These are phyloP conservation scores for Ormyrus labotus DNA, from an alignment of 2,888 invertebrate species.

Conservation along the genomic window DNA sequence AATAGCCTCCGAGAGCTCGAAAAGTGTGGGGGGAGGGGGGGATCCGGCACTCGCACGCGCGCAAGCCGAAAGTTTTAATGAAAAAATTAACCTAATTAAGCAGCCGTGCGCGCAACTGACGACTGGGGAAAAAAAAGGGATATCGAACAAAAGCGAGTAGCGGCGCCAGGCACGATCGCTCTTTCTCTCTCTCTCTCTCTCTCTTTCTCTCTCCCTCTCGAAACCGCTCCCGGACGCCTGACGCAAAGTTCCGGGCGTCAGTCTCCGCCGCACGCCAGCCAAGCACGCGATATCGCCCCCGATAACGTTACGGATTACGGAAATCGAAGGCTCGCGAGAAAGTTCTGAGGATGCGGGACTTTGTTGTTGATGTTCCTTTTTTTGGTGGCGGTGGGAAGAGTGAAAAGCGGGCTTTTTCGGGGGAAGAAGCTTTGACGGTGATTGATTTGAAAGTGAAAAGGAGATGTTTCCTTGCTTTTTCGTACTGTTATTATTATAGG, in stretches of 20 bases:
- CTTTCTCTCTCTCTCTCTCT: too few relatives aligned
- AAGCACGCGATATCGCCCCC: constrained; percentile 7
- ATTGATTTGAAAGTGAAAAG: constrained; percentile 21
- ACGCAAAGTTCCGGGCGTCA: neutral
- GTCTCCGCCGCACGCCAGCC: neutral
- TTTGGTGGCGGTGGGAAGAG: neutral
- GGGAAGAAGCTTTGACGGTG: constrained; percentile 10
- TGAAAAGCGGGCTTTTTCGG: too few relatives aligned
- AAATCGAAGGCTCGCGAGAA: constrained; percentile 15
- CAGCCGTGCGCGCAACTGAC: neutral
- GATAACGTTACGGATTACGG: constrained; percentile 10
- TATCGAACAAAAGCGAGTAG: neutral
- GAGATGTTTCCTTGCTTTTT: too few relatives aligned
- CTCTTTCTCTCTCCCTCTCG: too few relatives aligned
- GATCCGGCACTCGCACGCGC: neutral
- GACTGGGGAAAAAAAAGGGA: neutral
- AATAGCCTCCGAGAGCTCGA: neutral
- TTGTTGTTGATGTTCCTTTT: neutral
- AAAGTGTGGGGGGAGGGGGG: neutral
- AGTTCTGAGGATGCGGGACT: neutral
- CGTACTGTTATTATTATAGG: too few relatives aligned
- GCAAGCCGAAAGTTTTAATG: constrained; percentile 42
- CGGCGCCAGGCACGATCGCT: neutral
- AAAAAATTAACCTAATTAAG: constrained; percentile 55
- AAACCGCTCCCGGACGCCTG: too few relatives aligned